phyloP scores from a whole-genome alignment of 2,888 invertebrate species.

The Tachina fera region DNA sequence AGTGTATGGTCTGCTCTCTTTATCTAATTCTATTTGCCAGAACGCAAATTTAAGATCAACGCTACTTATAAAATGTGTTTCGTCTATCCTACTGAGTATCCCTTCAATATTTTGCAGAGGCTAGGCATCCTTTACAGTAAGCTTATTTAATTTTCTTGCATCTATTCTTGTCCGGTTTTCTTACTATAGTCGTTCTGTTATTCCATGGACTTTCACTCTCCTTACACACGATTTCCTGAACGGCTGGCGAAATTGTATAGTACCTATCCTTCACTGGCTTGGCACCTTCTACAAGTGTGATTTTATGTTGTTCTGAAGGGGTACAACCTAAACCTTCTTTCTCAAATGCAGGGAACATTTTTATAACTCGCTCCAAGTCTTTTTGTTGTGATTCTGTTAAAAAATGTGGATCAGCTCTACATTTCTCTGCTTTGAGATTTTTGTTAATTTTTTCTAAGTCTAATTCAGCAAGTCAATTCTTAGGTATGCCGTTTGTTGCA shows the following conservation, averaged over 20 bases:
- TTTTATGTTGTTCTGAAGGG: constrained; percentile 46
- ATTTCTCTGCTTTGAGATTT: background rate
- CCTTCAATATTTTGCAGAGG: constrained; percentile 6
- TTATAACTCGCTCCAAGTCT: background rate
- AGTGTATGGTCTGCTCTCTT: too few relatives aligned
- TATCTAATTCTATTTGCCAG: too few relatives aligned
- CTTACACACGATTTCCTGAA: constrained; percentile 63
- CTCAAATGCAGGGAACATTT: constrained; percentile 36
- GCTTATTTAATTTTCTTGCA: constrained; percentile 74
- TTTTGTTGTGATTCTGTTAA: background rate
- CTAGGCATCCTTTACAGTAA: constrained; percentile 57
- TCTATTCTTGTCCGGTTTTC: constrained; percentile 74
- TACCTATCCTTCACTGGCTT: constrained; percentile 60
- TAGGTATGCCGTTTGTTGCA: constrained; percentile 8
- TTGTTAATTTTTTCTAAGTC: constrained; percentile 1
- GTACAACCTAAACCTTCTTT: constrained; percentile 56
- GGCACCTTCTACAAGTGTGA: constrained; percentile 55
- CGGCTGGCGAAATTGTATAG: constrained; percentile 67
- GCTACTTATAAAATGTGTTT: constrained; percentile 35
- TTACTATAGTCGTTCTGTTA: constrained; percentile 74
- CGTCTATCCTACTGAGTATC: too few relatives aligned
- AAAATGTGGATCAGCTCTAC: background rate
- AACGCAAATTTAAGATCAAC: constrained; percentile 50
- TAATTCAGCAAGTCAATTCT: constrained; percentile 33
- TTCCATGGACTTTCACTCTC: constrained; percentile 73